A percentile compares a stretch with the other conserved stretches of the same genome.
Conservation (phyloP, 2,797 vertebrate species). For the Synaphobranchus kaupii region DNA sequence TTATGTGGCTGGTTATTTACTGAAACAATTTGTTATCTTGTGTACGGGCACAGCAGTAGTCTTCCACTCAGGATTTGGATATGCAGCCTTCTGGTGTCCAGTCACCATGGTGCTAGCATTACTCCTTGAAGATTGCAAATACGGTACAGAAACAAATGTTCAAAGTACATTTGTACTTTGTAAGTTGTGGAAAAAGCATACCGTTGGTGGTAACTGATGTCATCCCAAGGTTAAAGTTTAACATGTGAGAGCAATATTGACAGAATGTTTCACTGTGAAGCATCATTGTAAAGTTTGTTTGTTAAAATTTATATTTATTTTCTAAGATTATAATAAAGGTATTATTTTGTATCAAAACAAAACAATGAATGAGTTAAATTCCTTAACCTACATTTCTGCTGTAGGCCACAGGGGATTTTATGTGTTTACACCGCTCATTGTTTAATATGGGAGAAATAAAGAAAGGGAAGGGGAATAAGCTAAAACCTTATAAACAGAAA, state of each 20-base stretch:
- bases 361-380: background rate
- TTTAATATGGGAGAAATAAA: background rate
- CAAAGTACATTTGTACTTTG: background rate
- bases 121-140: background rate
- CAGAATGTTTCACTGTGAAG: background rate
- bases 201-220: background rate
- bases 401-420: background rate
- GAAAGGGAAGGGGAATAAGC: background rate
- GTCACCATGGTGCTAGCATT: background rate
- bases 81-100: background rate
- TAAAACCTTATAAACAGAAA: background rate
- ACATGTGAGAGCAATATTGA: background rate
- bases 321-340: background rate
- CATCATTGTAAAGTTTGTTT: background rate
- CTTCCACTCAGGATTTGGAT: background rate
- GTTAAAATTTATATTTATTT: conserved; percentile 11
- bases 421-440: background rate
- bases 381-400: background rate
- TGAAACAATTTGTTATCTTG: background rate
- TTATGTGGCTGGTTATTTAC: background rate
- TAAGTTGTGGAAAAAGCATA: background rate
- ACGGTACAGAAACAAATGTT: conserved; percentile 4
- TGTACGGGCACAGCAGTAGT: background rate
- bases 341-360: conserved; percentile 15
- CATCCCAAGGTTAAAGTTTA: background rate